phyloP scores from a whole-genome alignment of 1,140 invertebrate genomes.

The Halyomorpha halys region DNA sequence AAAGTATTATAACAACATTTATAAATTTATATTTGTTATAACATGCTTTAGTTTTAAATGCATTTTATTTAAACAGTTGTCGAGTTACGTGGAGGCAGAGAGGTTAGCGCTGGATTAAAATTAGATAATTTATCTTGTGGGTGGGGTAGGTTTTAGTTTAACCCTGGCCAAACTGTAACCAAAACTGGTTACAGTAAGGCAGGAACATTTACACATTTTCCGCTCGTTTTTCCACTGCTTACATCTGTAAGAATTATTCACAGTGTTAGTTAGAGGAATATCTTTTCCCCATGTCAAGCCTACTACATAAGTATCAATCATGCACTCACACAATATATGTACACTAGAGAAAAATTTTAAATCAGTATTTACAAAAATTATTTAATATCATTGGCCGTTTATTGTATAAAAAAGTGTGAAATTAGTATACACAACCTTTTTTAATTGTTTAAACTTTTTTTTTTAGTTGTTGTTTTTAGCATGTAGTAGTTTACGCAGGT shows the following conservation, averaged over 20 bases:
- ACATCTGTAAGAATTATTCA: conserved; percentile 29
- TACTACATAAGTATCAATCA: conserved; percentile 28
- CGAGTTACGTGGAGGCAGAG: conserved; percentile 41
- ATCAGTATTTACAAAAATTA: conserved; percentile 26
- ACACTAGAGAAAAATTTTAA: conserved; percentile 19
- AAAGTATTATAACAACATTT: conserved; percentile 20
- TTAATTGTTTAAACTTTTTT: conserved; percentile 10
- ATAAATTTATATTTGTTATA: conserved; percentile 21
- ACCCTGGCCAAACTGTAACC: conserved; percentile 23
- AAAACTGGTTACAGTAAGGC: conserved; percentile 24
- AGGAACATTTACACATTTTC: conserved; percentile 24
- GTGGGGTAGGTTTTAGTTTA: conserved; percentile 29
- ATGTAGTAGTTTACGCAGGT: conserved; percentile 18
- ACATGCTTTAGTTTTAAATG: conserved; percentile 28
- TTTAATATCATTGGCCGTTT: conserved; percentile 21
- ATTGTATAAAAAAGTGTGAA: conserved; percentile 15
- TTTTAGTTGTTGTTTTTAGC: conserved; percentile 14
- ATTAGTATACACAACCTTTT: conserved; percentile 15
- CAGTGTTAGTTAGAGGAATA: conserved; percentile 28
- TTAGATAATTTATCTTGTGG: conserved; percentile 27
- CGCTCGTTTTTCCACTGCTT: conserved; percentile 26
- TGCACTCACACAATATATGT: conserved; percentile 28
- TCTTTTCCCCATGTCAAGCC: conserved; percentile 26
- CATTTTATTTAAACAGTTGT: conserved; percentile 30
- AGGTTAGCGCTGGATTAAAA: conserved; percentile 31